Base-by-base conservation (phyloP, 1,140 invertebrate species). In the Ruditapes philippinarum region DNA sequence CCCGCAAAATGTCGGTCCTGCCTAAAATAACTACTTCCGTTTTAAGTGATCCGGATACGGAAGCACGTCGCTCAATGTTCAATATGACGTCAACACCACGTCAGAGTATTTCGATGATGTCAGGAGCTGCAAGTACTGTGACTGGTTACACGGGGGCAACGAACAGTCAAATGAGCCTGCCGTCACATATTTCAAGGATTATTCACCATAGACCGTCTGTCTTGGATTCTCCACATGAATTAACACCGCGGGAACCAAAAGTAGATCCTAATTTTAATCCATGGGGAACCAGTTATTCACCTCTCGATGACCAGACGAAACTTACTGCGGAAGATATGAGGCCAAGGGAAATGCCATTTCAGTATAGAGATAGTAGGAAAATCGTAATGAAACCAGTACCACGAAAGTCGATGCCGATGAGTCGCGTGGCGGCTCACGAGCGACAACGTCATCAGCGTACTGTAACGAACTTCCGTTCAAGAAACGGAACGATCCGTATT, bases 71-170 rank as follows among this genome's bases (percentile, higher is more conserved):
- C 12, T 54, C 51, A 2, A 40, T 38, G 62, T 65, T 81, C 9
- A 86, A 86, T 42, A 81, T 89, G 78, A 89, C 87, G 45, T 89
- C 87, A 76, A 89, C 87, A 28, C 87, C 87, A 33, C 78, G 87
- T 17, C 87, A 83, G 38, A 89, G 87, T 38, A 36, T 89, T 25
- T 89, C 87, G 3, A 82, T 89, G 87, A 83, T 83, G 87, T 88
- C 85, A 49, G 74, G 74, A 19, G 19, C 51, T 1, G 85, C 38
- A 36, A 88, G 85, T 51, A 80, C 76, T n/a, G 28, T 62, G 3
- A 88, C 74, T 17, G 76, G 85, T 25, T 19, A 40, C 17, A 57
- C 76, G 14, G 45, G 42, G 36, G 5, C 28, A 4, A 28, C 57
- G n/a, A 62, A 83, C 25, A 68, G 81, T 51, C 60, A 68, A 36